Evolutionary conservation across 2,113 vertebrate species (phyloP).

Genomic region (Oncorhynchus gorbuscha): DNA sequence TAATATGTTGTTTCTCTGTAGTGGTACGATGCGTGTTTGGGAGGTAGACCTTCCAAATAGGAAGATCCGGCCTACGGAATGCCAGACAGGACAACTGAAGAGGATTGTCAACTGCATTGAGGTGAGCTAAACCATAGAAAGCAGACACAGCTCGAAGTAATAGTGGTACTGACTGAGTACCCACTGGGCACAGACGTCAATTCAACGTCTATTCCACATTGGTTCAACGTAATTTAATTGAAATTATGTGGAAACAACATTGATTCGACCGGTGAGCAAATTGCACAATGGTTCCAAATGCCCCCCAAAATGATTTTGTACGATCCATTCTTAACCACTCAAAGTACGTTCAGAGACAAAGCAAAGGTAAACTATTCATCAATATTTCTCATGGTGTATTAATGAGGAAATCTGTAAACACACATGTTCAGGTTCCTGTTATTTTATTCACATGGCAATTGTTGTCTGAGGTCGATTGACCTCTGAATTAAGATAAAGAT

Average conservation of each 20-base stretch:
- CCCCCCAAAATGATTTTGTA: not conserved
- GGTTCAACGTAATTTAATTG: too few species aligned
- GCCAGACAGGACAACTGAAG: slow-evolving; percentile 76
- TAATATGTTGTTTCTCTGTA: slow-evolving; percentile 45
- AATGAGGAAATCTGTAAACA: not conserved
- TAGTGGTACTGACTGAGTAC: not conserved
- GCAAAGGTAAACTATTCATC: too few species aligned
- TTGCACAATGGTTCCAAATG: not conserved
- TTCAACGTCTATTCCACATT: too few species aligned
- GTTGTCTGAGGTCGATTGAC: too few species aligned
- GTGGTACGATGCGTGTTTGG: slow-evolving; percentile 83
- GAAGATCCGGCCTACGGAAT: slow-evolving; percentile 81
- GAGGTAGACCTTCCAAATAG: slow-evolving; percentile 79
- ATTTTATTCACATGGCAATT: not conserved
- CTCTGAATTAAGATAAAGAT: too few species aligned
- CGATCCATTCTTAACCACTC: not conserved
- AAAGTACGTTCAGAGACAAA: too few species aligned
- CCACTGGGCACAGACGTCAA: not conserved
- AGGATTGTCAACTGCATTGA: slow-evolving; percentile 74
- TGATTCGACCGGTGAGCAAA: too few species aligned
- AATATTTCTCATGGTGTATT: too few species aligned
- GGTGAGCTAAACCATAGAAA: slow-evolving; percentile 57
- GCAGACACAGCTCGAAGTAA: not conserved
- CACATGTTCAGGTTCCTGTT: not conserved
- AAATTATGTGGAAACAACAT: not conserved